These are phyloP conservation scores for Garrulus glandarius DNA, from an alignment of 2,797 vertebrate genomes.

Conservation along the genomic window DNA sequence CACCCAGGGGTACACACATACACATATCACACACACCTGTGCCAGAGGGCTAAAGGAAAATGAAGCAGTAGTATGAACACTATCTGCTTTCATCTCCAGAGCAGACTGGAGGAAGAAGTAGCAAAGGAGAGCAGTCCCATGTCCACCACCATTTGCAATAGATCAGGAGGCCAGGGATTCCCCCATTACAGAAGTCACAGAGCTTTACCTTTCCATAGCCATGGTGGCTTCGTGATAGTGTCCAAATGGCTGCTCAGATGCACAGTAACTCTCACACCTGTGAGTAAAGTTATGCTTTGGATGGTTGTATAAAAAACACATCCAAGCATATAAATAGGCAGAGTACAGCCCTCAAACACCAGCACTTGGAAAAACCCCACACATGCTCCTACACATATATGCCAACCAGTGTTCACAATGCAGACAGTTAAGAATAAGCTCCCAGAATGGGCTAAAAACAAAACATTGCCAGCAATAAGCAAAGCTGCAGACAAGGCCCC, in stretches of 20 bases:
- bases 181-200: fast-evolving
- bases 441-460: background rate
- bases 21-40: fast-evolving
- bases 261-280: background rate
- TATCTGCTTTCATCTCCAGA: background rate
- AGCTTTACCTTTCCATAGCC: background rate
- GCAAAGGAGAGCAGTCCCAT: background rate
- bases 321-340: background rate
- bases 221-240: background rate
- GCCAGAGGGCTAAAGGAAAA: background rate
- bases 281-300: background rate
- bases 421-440: background rate
- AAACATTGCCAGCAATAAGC: background rate
- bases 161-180: background rate
- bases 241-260: background rate
- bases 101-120: background rate
- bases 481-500: background rate
- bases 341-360: background rate
- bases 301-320: background rate
- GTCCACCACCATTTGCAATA: background rate
- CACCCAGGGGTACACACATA: background rate
- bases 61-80: background rate
- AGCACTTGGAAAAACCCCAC: background rate
- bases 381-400: background rate
- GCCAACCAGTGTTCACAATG: fast-evolving